A percentile compares a stretch with the other conserved stretches of the same genome.
Conservation (phyloP, 35 echinoderm and acorn worm species). For the Apostichopus californicus region DNA sequence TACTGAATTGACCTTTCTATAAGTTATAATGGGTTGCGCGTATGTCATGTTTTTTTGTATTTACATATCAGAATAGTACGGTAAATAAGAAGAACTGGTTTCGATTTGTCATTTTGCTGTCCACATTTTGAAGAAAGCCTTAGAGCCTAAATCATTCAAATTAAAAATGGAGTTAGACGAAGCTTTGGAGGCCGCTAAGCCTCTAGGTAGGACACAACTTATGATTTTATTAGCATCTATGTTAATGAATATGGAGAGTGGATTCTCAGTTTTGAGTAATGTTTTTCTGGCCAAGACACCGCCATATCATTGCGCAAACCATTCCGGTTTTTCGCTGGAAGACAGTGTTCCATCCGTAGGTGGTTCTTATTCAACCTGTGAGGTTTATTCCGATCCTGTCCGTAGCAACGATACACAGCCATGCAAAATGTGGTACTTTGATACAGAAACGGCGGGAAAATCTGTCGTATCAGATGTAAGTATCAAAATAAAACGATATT, state of each 20-base stretch:
- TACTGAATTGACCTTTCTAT: too few relatives aligned
- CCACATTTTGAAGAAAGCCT: too few relatives aligned
- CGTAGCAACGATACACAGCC: not conserved
- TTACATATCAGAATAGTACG: too few relatives aligned
- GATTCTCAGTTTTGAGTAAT: constrained; percentile 1
- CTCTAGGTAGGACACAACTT: constrained; percentile 11
- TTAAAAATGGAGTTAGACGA: constrained; percentile 36
- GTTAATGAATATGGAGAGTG: constrained; percentile 33
- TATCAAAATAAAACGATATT: not conserved
- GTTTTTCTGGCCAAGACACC: constrained; percentile 39
- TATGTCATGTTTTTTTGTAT: too few relatives aligned
- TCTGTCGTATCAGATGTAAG: constrained; percentile 34
- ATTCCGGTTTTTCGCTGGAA: constrained; percentile 21
- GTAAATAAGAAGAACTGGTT: too few relatives aligned
- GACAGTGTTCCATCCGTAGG: constrained; percentile 30
- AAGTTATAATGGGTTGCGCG: too few relatives aligned
- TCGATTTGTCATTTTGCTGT: too few relatives aligned
- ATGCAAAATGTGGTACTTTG: not conserved
- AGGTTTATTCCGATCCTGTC: constrained; percentile 6
- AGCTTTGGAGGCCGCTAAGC: constrained; percentile 21
- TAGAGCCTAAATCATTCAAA: not conserved
- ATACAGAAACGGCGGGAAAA: not conserved
- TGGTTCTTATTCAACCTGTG: not conserved
- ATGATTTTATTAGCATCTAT: constrained; percentile 21
- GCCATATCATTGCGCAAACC: constrained; percentile 36